Evolutionary conservation across 2,888 invertebrate genomes (phyloP), one percentile per base, ranked within the genome.

Genomic region (Sinohyriopsis cumingii): DNA sequence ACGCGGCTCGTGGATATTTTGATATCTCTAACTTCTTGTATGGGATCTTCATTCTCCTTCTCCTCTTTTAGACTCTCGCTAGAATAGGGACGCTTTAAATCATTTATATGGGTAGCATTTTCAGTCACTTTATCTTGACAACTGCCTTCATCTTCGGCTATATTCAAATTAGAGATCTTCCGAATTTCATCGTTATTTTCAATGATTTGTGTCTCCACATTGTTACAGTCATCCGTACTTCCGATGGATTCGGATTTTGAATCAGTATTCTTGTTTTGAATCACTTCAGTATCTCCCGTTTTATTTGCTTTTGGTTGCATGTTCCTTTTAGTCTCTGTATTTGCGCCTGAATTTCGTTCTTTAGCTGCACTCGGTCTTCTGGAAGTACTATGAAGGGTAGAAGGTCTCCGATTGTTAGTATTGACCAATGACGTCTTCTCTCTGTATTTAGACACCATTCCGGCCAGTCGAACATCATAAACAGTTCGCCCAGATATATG

Each of bases 1-100:
- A 71, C 62, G 54, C 80, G 67, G 69, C 80, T 80, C 22, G 74
- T 54, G 3, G 79, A 78, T 1, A 80, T 78, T 57, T 81, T 81
- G 18, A 79, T 55, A 56, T 75, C 63, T 55, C 71, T 59, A 28
- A 55, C 33, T 19, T 33, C 28, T 12, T 33, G 57, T 28, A 28
- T 54, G 24, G 54, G 62, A 55, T 61, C 62, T 19, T 62, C 45
- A 15, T 45, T 45, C 45, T 45, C 45, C 45, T 45, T 45, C 45
- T 45, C 45, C 15, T 45, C 45, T 45, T 45, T 45, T 15, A 45
- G 45, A 15, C 45, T 45, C 45, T 45, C 12, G 15, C 12, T 45
- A 45, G 45, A 45, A 45, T 12, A 45, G 45, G 12, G 45, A 45
- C 12, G 45, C 55, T 20, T 61, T n/a, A 19, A 25, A 25, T 54